Evolutionary conservation across 2,113 vertebrate genomes (phyloP), one percentile per base, ranked within the genome.

Genomic region (Dipodomys merriami): DNA sequence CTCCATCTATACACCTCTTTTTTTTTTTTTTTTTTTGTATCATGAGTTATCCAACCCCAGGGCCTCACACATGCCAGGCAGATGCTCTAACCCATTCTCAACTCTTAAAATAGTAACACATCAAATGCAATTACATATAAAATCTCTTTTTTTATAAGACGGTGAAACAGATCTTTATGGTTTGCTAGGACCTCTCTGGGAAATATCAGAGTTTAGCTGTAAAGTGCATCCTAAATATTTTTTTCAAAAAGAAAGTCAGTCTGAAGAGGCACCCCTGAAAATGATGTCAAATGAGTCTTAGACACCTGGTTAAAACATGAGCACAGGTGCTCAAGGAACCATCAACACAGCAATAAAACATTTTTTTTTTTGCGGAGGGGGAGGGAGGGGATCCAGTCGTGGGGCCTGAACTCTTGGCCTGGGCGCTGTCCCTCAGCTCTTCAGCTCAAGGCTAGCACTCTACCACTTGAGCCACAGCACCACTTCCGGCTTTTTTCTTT

Each of bases 161-260:
- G 44, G 69, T 91, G 27, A 49, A 79, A 8, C 23, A 81, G 46
- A 73, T 73, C 39, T 74, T 71, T 49, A 68, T 71, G 13, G 46
- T 94, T 94, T 89, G 88, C 85, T 4, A 84, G 46, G 39, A 68
- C 15, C 35, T 46, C 4, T 60, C 44, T 60, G 79, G 82, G 39
- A 95, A 90, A 69, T 90, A 44, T 78, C 46, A 79, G 46, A 88
- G 7, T 69, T 83, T 88, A 49, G 35, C 53, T n/a, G 86, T 62
- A 60, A 72, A 93, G 62, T 10, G 23, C 20, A 67, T 44, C 6
- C 53, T 77, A 22, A 91, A 46, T 29, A 44, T 62, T 53, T 77
- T 67, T 81, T 83, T 83, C 22, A 18, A 77, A 79, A 69, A 46
- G 83, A 2, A 65, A 30, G 35, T 25, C 13, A 64, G 5, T 18